Evolutionary conservation across 2,888 invertebrate genomes (phyloP), one percentile per base, ranked within the genome.

Genomic region (Crocallis elinguaria): DNA sequence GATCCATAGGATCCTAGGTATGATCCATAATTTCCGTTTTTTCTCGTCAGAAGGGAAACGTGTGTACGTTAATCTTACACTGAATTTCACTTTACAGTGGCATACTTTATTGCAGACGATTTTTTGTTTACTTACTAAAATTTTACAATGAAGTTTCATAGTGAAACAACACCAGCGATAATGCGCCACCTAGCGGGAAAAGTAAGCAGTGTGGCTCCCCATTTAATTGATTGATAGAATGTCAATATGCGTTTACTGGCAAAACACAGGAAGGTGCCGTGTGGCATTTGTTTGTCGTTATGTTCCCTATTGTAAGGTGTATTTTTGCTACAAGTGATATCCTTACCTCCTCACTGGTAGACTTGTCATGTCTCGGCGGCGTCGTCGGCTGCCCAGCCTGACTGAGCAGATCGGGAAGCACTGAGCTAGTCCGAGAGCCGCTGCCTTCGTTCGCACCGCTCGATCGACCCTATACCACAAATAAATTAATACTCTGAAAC

Each of bases 301-400:
- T 25, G 13, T 23, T 39, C 17, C 36, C 35, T 56, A 52, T 29
- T 2, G 8, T 16, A 13, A 30, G 30, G 23, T 12, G 29, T 30
- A 21, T 11, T 11, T 7, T n/a, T 4, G 6, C 1, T 29, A 33
- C 8, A 17, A n/a, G 25, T 12, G 27, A 14, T 32, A 14, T 51
- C 57, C 94, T 92, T 92, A 98, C 98, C 97, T 98, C 98, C 89
- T 98, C 98, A 81, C 97, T 98, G 73, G 96, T 96, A 66, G 97
- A 95, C 85, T 98, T 98, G 92, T 98, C 98, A 81, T 95, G 96
- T 45, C 98, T 93, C 71, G 96, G 95, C 55, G 97, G 97, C 25
- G 97, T 97, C 66, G 96, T 96, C 58, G 96, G 96, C 79, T 94
- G 94, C 53, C 94, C 94, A 56, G 96, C 96, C 92, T 96, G 97